Conservation (phyloP, 2,113 vertebrate genomes). For the Myrmophylax atrothorax region DNA sequence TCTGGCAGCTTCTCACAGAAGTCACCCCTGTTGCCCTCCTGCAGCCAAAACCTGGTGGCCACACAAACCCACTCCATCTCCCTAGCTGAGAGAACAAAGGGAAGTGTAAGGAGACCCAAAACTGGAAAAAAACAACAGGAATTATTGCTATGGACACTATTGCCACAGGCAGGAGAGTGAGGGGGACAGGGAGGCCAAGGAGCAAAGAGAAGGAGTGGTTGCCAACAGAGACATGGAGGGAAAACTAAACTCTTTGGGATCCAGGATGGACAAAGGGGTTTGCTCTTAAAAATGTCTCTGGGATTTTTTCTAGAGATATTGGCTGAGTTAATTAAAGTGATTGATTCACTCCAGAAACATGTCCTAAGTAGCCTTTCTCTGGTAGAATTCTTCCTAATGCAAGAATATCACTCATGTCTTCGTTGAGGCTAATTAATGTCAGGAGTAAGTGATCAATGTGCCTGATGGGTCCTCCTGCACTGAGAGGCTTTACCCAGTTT, state of each 20-base stretch:
- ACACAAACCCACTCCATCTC: not conserved
- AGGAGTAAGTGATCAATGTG: not conserved
- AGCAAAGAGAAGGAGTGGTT: not conserved
- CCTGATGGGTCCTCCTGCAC: not conserved
- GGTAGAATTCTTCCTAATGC: not conserved
- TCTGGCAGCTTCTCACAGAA: not conserved
- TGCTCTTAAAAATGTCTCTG: not conserved
- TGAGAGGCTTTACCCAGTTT: not conserved
- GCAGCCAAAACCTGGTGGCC: not conserved
- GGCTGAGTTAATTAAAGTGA: conserved; percentile 22
- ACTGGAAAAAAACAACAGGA: not conserved
- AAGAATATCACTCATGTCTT: not conserved
- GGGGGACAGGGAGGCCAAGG: not conserved
- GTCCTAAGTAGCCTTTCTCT: not conserved
- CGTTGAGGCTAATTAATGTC: not conserved
- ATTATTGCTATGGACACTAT: not conserved
- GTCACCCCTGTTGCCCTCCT: not conserved
- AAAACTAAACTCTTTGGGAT: not conserved
- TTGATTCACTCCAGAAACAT: conserved; percentile 6
- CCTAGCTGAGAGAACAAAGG: not conserved
- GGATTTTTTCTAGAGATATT: not conserved
- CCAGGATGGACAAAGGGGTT: not conserved
- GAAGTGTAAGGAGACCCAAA: not conserved
- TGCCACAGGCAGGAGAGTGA: not conserved
- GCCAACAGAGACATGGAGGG: not conserved